phyloP scores from a whole-genome alignment of 2,113 vertebrate genomes.

The Psettodes erumei region DNA sequence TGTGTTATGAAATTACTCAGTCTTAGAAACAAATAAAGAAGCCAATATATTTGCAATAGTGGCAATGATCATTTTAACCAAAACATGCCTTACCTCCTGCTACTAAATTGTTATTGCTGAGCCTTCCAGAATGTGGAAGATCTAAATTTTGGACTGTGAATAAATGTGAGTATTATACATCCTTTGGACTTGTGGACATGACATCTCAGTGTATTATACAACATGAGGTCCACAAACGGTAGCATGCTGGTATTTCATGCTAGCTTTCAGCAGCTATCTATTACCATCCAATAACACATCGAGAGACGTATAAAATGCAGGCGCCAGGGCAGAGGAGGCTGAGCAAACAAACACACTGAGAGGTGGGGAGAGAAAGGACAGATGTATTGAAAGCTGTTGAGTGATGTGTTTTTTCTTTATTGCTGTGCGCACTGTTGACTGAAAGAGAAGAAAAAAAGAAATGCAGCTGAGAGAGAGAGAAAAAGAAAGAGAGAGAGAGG shows the following conservation, averaged over 20 bases:
- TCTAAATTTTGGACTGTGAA: background rate
- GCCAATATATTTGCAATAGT: background rate
- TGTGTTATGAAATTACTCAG: background rate
- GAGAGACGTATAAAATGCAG: slow-evolving; percentile 51
- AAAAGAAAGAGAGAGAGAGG: slow-evolving; percentile 10
- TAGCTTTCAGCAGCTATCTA: slow-evolving; percentile 71
- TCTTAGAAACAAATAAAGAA: background rate
- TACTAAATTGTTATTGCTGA: background rate
- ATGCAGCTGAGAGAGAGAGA: slow-evolving; percentile 16
- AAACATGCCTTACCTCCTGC: background rate
- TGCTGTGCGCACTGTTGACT: slow-evolving; percentile 51
- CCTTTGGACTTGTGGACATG: background rate
- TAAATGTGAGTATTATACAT: slow-evolving; percentile 5
- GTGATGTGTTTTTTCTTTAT: slow-evolving; percentile 65
- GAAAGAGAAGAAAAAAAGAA: slow-evolving; percentile 29
- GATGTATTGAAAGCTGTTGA: slow-evolving; percentile 69
- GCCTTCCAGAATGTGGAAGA: background rate
- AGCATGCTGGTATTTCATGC: slow-evolving; percentile 43
- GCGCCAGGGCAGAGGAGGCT: slow-evolving; percentile 51
- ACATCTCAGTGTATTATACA: slow-evolving; percentile 7
- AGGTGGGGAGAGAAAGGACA: slow-evolving; percentile 42
- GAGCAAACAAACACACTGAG: slow-evolving; percentile 67
- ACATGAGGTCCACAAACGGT: slow-evolving; percentile 9
- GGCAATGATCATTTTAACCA: background rate
- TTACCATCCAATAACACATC: slow-evolving; percentile 53